A percentile compares a stretch with the other conserved stretches of the same genome.
Evolutionary conservation across 2,888 invertebrate genomes (phyloP).

Genomic region (Mythimna lalbum): DNA sequence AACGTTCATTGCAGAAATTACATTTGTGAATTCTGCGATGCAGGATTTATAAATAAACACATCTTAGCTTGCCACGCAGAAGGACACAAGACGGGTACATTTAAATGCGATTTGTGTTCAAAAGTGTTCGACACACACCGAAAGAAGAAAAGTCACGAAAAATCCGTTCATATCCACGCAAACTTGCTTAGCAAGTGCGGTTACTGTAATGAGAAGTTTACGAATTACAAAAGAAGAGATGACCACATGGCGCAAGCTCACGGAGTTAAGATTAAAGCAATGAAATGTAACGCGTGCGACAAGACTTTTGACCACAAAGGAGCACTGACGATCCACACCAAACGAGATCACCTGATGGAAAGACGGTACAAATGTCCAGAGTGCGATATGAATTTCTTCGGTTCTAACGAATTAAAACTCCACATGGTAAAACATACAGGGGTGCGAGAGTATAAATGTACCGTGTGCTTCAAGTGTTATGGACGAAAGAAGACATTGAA

Average conservation of each 20-base stretch:
- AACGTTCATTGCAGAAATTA: constrained; percentile 81
- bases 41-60: constrained; percentile 78
- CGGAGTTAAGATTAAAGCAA: constrained; percentile 67
- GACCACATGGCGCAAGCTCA: constrained; percentile 76
- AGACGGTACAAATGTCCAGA: constrained; percentile 73
- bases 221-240: constrained; percentile 72
- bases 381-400: constrained; percentile 77
- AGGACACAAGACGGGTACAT: constrained; percentile 76
- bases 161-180: constrained; percentile 78
- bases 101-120: constrained; percentile 79
- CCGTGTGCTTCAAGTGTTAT: constrained; percentile 73
- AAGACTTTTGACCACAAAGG: constrained; percentile 72
- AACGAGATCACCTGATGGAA: constrained; percentile 79
- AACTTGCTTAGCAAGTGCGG: constrained; percentile 76
- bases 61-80: constrained; percentile 76
- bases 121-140: constrained; percentile 86
- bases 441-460: constrained; percentile 70
- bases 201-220: constrained; percentile 78
- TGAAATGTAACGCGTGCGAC: constrained; percentile 78
- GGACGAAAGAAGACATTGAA: constrained; percentile 69
- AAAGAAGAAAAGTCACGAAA: constrained; percentile 84
- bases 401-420: constrained; percentile 69
- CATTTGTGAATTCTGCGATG: constrained; percentile 78
- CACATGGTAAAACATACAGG: constrained; percentile 74
- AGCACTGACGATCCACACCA: constrained; percentile 74